A percentile compares a stretch with the other conserved stretches of the same genome.
Evolutionary conservation across 2,797 vertebrate species (phyloP).

Genomic region (Pelochelys cantorii): DNA sequence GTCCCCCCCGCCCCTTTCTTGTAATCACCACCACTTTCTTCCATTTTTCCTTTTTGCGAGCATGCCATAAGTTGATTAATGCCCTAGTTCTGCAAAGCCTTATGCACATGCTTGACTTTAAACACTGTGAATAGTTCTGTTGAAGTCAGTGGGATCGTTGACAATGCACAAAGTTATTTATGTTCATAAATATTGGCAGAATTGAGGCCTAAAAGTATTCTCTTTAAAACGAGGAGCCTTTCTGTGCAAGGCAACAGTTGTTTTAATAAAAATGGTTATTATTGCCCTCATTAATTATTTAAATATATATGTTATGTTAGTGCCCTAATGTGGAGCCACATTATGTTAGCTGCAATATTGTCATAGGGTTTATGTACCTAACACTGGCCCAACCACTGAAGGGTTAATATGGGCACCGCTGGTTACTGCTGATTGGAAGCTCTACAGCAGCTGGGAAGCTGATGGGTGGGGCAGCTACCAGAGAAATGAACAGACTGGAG

Average conservation of each 20-base stretch:
- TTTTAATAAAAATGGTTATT: background rate
- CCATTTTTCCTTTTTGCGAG: background rate
- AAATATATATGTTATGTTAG: background rate
- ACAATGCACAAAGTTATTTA: background rate
- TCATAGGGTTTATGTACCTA: background rate
- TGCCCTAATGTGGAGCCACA: background rate
- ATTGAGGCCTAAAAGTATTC: background rate
- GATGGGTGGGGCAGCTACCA: background rate
- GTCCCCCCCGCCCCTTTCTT: background rate
- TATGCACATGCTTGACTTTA: background rate
- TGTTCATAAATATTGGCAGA: background rate
- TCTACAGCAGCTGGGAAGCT: background rate
- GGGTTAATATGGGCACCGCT: too few species aligned
- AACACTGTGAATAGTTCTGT: accelerated
- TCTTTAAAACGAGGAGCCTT: background rate
- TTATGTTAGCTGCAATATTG: background rate
- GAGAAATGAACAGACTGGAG: background rate
- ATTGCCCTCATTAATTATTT: background rate
- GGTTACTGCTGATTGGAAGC: background rate
- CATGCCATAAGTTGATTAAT: background rate
- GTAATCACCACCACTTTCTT: background rate
- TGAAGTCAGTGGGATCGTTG: background rate
- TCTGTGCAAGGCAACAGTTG: background rate
- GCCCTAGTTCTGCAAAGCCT: background rate
- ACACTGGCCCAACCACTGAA: too few species aligned